Conservation (phyloP, 2,888 invertebrate species). For the Octodonta nipae region DNA sequence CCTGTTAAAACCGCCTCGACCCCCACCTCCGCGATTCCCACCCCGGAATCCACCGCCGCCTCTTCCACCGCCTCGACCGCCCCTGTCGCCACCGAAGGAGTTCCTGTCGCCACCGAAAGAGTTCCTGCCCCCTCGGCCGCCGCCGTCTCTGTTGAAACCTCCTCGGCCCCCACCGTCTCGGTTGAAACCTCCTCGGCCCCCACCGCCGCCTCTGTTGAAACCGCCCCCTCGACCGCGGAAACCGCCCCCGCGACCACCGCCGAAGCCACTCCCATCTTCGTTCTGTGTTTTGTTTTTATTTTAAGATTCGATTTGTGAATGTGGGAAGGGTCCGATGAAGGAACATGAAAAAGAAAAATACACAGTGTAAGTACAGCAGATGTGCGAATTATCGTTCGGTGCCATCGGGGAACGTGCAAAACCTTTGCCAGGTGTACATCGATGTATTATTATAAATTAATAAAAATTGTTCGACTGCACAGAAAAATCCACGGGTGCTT, state of each 20-base stretch:
- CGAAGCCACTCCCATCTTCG: conserved; percentile 16
- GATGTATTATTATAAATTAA: no score
- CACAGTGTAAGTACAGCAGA: conserved; percentile 33
- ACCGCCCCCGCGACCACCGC: conserved; percentile 19
- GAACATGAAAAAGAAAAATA: conserved; percentile 26
- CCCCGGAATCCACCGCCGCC: conserved; percentile 12
- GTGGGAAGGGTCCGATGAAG: conserved; percentile 12
- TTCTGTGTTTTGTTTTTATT: conserved; percentile 2
- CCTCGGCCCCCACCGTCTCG: conserved; percentile 7
- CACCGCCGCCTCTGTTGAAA: conserved; percentile 12
- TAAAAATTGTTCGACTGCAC: no score
- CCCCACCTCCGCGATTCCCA: conserved; percentile 4
- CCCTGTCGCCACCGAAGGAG: conserved; percentile 23
- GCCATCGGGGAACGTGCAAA: conserved; percentile 29
- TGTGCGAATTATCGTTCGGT: conserved; percentile 18
- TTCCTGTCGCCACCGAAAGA: conserved; percentile 25
- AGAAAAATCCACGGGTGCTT: no score
- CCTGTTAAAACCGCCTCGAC: conserved; percentile 15
- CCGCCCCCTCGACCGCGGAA: conserved; percentile 15
- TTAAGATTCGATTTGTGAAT: conserved; percentile 3
- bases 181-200: conserved; percentile 6
- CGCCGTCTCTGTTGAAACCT: conserved; percentile 20
- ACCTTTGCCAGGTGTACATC: no score
- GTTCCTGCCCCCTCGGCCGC: conserved; percentile 23
- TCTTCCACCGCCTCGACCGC: conserved; percentile 15